These are phyloP conservation scores for Hydractinia echinata DNA, from an alignment of 30 jellyfish, hydroid and myxozoan genomes.

Conservation along the genomic window DNA sequence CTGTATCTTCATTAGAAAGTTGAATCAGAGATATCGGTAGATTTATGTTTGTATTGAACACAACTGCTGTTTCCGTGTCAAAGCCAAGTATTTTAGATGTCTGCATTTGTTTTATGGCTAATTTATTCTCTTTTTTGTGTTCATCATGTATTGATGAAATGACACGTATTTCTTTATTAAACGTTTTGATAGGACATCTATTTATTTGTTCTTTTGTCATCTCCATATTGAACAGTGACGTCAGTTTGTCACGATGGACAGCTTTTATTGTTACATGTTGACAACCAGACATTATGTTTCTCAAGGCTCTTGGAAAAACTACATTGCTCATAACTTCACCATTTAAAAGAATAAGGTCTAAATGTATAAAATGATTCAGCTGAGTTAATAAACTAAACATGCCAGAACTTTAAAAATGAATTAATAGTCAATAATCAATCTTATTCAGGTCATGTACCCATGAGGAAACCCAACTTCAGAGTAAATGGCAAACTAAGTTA, in stretches of 20 bases:
- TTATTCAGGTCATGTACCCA: no score
- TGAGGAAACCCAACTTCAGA: no score
- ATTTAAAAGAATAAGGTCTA: no score
- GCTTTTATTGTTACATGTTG: no score
- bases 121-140: neutral
- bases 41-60: neutral
- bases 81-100: neutral
- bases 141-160: conserved; percentile 11
- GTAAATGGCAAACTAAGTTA: no score
- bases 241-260: neutral
- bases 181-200: neutral
- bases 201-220: conserved; percentile 2
- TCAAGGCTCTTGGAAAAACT: no score
- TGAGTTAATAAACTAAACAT: no score
- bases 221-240: neutral
- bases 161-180: neutral
- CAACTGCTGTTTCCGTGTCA: conserved; percentile 12
- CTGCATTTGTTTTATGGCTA: neutral
- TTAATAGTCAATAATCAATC: no score
- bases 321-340: no score
- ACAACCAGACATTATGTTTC: no score
- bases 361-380: no score
- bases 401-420: no score
- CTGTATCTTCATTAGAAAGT: conserved; percentile 10
- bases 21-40: neutral